Conservation (phyloP, 1,140 invertebrate species). For the Macrostomum lignano region DNA sequence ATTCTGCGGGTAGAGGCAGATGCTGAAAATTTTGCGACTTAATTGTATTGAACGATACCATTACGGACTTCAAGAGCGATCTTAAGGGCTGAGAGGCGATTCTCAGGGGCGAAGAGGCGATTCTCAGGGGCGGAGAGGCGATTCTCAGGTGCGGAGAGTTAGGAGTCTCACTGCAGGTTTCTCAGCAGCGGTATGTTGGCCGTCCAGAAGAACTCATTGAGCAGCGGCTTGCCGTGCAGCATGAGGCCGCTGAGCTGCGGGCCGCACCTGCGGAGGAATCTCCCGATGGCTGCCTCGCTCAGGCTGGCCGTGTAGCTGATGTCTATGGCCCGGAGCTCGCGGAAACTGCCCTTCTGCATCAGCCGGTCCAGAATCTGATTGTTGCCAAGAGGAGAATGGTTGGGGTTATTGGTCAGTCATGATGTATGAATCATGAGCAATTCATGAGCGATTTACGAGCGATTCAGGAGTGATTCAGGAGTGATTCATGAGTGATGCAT, state of each 20-base stretch:
- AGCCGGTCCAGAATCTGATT: slow-evolving; percentile 48
- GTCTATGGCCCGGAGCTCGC: slow-evolving; percentile 56
- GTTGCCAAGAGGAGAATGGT: not conserved
- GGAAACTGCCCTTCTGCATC: slow-evolving; percentile 55
- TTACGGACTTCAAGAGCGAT: no score
- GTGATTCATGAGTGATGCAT: no score
- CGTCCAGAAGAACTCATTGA: slow-evolving; percentile 85
- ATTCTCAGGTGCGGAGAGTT: no score
- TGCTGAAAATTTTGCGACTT: no score
- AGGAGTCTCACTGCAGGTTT: slow-evolving; percentile 58
- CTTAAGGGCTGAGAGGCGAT: no score
- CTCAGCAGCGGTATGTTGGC: slow-evolving; percentile 56
- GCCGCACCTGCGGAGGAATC: slow-evolving; percentile 61
- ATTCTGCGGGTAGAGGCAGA: slow-evolving; percentile 42
- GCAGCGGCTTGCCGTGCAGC: slow-evolving; percentile 76
- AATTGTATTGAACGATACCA: no score
- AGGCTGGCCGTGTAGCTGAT: slow-evolving; percentile 77
- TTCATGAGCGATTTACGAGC: no score
- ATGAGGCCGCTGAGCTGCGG: slow-evolving; percentile 54
- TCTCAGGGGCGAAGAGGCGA: no score
- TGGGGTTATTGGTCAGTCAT: no score
- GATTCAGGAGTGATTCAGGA: no score
- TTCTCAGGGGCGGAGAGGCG: no score
- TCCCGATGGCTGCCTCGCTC: slow-evolving; percentile 59
- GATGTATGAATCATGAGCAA: no score